phyloP scores from a whole-genome alignment of 2,113 vertebrate genomes.

The Hypomesus transpacificus region DNA sequence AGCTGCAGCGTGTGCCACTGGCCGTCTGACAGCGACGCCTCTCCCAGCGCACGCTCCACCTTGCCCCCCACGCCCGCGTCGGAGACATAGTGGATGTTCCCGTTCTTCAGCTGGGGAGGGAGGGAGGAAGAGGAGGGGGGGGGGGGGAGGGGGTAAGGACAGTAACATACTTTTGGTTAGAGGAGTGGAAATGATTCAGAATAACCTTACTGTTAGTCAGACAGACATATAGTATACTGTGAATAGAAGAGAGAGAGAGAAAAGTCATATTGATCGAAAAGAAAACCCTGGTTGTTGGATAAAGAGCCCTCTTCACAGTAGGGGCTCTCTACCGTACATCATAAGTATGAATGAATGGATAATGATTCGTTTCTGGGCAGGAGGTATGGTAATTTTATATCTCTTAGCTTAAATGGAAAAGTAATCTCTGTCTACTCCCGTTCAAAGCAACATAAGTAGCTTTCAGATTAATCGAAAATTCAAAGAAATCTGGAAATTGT shows the following conservation, averaged over 20 bases:
- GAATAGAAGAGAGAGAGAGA: too few species aligned
- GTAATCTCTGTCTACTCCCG: slow-evolving; percentile 46
- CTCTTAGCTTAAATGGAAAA: slow-evolving; percentile 56
- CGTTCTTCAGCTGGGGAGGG: slow-evolving; percentile 81
- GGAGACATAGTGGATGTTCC: slow-evolving; percentile 87
- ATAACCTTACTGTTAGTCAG: too few species aligned
- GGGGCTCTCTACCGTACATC: too few species aligned
- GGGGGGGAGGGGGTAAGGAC: background rate
- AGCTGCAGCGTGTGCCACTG: slow-evolving; percentile 88
- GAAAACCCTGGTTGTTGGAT: too few species aligned
- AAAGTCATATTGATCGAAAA: too few species aligned
- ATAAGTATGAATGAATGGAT: too few species aligned
- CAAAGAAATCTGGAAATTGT: slow-evolving; percentile 30
- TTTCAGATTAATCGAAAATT: slow-evolving; percentile 59
- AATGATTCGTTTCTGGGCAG: too few species aligned
- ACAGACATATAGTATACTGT: too few species aligned
- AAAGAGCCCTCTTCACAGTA: too few species aligned
- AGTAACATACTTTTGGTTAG: too few species aligned
- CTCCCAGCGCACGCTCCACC: slow-evolving; percentile 86
- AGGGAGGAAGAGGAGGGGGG: background rate
- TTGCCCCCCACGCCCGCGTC: slow-evolving; percentile 89
- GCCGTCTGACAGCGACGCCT: slow-evolving; percentile 81
- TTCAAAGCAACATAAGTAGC: slow-evolving; percentile 56
- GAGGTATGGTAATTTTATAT: slow-evolving; percentile 52
- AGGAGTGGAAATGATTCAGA: too few species aligned